A percentile compares a stretch with the other conserved stretches of the same genome.
Conservation (phyloP, 2,113 vertebrate species). For the Panthera leo region DNA sequence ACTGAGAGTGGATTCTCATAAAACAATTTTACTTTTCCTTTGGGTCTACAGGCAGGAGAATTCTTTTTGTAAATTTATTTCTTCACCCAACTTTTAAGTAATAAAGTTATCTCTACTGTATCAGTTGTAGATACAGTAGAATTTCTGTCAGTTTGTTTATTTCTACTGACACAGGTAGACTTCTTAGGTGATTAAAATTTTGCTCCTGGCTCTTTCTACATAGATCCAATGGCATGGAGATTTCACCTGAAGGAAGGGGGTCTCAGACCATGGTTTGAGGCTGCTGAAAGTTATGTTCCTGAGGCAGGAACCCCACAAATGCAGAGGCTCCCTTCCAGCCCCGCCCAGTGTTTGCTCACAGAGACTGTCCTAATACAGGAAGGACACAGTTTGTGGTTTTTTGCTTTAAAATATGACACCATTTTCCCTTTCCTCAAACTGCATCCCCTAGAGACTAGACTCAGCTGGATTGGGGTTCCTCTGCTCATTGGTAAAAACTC, state of each 20-base stretch:
- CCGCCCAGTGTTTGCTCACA: neutral
- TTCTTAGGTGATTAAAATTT: neutral
- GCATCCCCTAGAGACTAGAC: neutral
- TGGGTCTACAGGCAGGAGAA: neutral
- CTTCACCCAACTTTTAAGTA: neutral
- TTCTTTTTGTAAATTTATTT: neutral
- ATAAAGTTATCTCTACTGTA: neutral
- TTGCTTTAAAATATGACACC: neutral
- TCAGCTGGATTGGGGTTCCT: neutral
- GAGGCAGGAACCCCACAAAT: neutral
- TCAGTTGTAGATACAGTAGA: neutral
- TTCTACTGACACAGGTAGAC: neutral
- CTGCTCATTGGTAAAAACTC: neutral
- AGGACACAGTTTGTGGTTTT: neutral
- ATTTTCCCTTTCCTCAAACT: neutral
- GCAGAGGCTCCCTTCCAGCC: neutral
- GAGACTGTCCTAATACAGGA: neutral
- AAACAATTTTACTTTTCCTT: constrained; percentile 40
- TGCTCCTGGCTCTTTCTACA: neutral
- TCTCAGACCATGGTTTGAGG: neutral
- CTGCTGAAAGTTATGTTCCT: neutral
- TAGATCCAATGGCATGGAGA: neutral
- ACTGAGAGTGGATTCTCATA: neutral
- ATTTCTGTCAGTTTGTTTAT: neutral
- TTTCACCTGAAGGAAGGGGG: neutral